phyloP scores from a whole-genome alignment of 2,113 vertebrate genomes.

The Nannobrachium achirus region DNA sequence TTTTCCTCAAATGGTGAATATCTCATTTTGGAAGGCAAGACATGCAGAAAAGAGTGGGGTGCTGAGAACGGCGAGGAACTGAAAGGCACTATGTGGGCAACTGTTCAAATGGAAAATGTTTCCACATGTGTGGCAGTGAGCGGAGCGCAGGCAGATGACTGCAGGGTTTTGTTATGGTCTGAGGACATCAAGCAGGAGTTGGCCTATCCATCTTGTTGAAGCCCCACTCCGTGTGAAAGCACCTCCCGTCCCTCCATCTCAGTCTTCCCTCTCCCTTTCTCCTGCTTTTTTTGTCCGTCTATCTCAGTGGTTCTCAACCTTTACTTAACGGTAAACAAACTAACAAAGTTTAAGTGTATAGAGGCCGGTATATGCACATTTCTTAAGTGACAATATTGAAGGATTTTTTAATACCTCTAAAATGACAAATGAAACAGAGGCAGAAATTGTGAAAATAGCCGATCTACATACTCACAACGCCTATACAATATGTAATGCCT shows the following conservation, averaged over 20 bases:
- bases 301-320: too few species aligned
- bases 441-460: too few species aligned
- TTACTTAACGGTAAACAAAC: too few species aligned
- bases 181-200: constrained; percentile 12
- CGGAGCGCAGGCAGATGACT: constrained; percentile 48
- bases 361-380: too few species aligned
- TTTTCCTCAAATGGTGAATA: not conserved
- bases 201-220: constrained; percentile 50
- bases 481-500: too few species aligned
- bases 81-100: constrained; percentile 45
- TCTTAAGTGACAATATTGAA: too few species aligned
- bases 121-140: constrained; percentile 60
- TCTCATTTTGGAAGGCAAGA: constrained; percentile 14
- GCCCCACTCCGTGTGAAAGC: constrained; percentile 29
- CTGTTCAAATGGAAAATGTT: constrained; percentile 65
- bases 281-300: not conserved
- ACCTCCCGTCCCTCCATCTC: not conserved
- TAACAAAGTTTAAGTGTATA: too few species aligned
- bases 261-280: not conserved
- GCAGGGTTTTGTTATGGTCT: constrained; percentile 46
- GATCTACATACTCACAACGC: too few species aligned
- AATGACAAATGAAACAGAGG: too few species aligned
- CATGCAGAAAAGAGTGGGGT: constrained; percentile 3
- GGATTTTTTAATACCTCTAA: too few species aligned
- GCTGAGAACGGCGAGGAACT: not conserved